These are phyloP conservation scores for Schrankia costaestrigalis DNA, from an alignment of 2,888 invertebrate genomes.

Conservation along the genomic window DNA sequence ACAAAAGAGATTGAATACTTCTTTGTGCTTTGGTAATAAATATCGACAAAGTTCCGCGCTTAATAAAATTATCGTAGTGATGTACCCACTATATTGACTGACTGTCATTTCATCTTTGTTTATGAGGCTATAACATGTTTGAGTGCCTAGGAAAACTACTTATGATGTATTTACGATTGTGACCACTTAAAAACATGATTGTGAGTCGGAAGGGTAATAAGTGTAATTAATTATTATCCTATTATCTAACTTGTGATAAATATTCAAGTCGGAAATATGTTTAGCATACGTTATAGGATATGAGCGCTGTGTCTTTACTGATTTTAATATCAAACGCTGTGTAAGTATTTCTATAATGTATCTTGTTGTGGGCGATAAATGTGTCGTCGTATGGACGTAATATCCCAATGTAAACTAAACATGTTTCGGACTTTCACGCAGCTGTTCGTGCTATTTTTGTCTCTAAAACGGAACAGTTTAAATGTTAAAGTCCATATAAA, in stretches of 20 bases:
- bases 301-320: no score
- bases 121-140: slow-evolving; percentile 66
- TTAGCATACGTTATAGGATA: slow-evolving; percentile 20
- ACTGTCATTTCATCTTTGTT: slow-evolving; percentile 49
- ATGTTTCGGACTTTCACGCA: slow-evolving; percentile 31
- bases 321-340: no score
- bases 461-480: slow-evolving; percentile 59
- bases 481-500: slow-evolving; percentile 59
- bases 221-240: slow-evolving; percentile 59
- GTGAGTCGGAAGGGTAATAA: slow-evolving; percentile 75
- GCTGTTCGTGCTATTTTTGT: slow-evolving; percentile 68
- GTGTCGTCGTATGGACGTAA: slow-evolving; percentile 4
- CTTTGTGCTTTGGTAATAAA: slow-evolving; percentile 31
- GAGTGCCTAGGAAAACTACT: slow-evolving; percentile 78
- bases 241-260: slow-evolving; percentile 59
- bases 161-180: slow-evolving; percentile 74
- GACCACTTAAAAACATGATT: slow-evolving; percentile 75
- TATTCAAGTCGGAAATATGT: slow-evolving; percentile 31
- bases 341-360: slow-evolving; percentile 12
- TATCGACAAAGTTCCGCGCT: slow-evolving; percentile 37
- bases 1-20: slow-evolving; percentile 21
- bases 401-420: slow-evolving; percentile 24
- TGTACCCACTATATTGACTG: slow-evolving; percentile 53
- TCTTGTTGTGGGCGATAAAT: slow-evolving; percentile 8
- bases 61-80: slow-evolving; percentile 43